These are phyloP conservation scores for Therioaphis trifolii DNA, from an alignment of 2,888 invertebrate genomes.

Conservation along the genomic window DNA sequence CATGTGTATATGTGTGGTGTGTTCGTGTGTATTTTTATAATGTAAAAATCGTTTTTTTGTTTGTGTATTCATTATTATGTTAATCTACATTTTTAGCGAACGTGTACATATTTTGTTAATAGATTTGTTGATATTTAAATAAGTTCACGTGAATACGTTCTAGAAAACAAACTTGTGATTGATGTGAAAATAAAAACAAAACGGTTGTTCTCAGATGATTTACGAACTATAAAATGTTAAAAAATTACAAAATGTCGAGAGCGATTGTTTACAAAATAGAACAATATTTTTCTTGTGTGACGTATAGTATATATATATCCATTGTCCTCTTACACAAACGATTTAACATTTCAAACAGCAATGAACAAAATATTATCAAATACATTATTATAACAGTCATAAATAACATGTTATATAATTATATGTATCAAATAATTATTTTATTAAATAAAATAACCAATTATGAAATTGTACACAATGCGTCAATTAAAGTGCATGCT, in stretches of 20 bases:
- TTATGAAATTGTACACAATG: not conserved
- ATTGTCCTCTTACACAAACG: not conserved
- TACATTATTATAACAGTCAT: not conserved
- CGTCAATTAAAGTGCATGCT: too few species aligned
- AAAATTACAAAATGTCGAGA: not conserved
- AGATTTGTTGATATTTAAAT: not conserved
- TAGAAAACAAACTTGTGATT: not conserved
- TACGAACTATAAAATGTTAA: not conserved
- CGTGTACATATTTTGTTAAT: not conserved
- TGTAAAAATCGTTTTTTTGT: not conserved
- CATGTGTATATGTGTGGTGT: too few species aligned
- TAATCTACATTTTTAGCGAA: not conserved
- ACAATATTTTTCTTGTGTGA: not conserved
- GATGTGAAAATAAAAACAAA: not conserved
- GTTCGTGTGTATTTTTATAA: too few species aligned
- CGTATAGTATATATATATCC: not conserved
- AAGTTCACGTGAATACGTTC: not conserved
- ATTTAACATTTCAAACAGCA: not conserved
- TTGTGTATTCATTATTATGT: not conserved
- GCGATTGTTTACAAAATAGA: not conserved
- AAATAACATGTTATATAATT: not conserved
- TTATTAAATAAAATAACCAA: not conserved
- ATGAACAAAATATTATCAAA: not conserved
- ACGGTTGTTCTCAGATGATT: not conserved
- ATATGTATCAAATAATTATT: not conserved